phyloP scores from a whole-genome alignment of 2,797 vertebrate species.

The Pangasius djambal region DNA sequence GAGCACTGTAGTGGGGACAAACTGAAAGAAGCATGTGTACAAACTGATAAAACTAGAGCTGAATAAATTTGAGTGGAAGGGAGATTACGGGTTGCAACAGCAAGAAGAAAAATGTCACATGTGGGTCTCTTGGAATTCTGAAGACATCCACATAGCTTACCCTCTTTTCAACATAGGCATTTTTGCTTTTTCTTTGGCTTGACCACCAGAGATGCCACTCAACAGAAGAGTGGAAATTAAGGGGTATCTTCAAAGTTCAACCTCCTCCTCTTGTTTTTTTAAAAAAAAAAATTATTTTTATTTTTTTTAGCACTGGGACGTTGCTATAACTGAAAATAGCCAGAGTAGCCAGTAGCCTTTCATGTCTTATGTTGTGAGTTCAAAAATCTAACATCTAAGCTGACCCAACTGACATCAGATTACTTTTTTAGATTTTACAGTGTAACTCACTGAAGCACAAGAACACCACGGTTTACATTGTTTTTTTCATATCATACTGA shows the following conservation, averaged over 20 bases:
- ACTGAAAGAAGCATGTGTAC: background rate
- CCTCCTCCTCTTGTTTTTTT: background rate
- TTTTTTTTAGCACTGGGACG: background rate
- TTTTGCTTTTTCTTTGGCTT: background rate
- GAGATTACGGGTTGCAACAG: background rate
- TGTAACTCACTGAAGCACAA: background rate
- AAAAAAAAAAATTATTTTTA: too few species aligned
- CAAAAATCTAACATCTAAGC: background rate
- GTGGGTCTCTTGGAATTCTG: background rate
- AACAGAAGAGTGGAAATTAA: background rate
- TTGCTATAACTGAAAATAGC: background rate
- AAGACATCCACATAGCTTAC: background rate
- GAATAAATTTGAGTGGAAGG: background rate
- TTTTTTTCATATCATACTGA: background rate
- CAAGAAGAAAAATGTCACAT: background rate
- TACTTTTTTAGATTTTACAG: constrained; percentile 2
- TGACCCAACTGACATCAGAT: background rate
- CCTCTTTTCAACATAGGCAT: background rate
- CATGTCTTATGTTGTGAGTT: background rate
- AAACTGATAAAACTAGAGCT: background rate
- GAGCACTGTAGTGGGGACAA: background rate
- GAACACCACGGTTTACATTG: background rate
- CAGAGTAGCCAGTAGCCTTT: background rate
- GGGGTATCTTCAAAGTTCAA: background rate
- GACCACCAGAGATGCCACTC: background rate